Conservation (phyloP, 2,888 invertebrate genomes). For the Yponomeuta plumbellus region DNA sequence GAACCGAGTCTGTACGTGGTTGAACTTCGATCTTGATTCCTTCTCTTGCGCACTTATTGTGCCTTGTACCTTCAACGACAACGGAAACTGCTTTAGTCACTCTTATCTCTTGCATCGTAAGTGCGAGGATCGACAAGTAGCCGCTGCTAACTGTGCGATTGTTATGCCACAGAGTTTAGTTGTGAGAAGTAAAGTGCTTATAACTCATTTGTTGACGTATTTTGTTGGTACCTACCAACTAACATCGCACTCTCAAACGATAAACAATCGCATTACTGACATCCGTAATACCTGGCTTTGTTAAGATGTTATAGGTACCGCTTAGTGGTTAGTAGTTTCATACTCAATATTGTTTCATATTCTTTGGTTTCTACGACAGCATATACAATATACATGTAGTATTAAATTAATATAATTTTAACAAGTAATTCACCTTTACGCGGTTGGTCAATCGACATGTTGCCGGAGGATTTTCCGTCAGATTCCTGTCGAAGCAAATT, state of each 20-base stretch:
- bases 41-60: neutral
- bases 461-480: neutral
- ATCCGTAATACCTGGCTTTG: neutral
- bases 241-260: neutral
- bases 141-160: no score
- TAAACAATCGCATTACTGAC: neutral
- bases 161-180: neutral
- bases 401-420: no score
- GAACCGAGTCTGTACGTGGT: neutral
- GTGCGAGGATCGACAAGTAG: no score
- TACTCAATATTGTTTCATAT: no score
- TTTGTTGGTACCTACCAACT: neutral
- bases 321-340: neutral
- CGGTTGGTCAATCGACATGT: no score
- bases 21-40: neutral
- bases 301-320: neutral
- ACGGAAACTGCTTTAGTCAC: no score
- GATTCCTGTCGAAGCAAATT: neutral
- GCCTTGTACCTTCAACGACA: neutral
- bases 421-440: no score
- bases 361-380: no score
- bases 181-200: neutral
- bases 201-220: neutral
- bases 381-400: no score
- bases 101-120: no score